Base-by-base conservation (phyloP, 2,113 vertebrate genomes). In the Hippocampus abdominalis region DNA sequence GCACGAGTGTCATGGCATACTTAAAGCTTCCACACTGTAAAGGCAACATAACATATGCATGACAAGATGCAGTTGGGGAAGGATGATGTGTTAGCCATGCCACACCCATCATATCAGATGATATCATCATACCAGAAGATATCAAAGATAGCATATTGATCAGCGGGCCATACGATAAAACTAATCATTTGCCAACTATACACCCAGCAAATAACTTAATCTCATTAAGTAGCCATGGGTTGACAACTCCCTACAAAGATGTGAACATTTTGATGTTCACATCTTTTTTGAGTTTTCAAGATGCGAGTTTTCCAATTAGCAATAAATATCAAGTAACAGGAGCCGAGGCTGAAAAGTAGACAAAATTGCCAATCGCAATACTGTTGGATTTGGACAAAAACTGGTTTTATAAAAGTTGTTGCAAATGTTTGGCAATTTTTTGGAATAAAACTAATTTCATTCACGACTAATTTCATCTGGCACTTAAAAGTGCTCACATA, bases 1-100 rank as follows among this genome's bases (percentile, higher is more conserved):
- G 73, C 80, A 69, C 69, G 53, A 13, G 76, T 69, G 48, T 64
- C 63, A 72, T 71, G 57, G 75, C 66, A 75, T 71, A 76, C 20
- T 78, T 73, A 68, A 29, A 82, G 77, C 75, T 85, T 79, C 77
- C 78, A 81, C 53, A 78, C 74, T 7, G 48, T 29, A 76, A 81
- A 75, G 13, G 59, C 21, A 56, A 25, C 40, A 64, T 67, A 56
- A 25, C 40, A 64, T 67, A 53, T 54, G 8, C 13, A 49, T 7
- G 15, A 8, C 42, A 54, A 67, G 54, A 51, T 81, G 73, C 81
- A 80, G 18, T 61, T 68, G 54, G 12, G 39, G 66, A 27, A 48
- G 57, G 66, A 15, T 23, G 15, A 20, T 42, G 29, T 63, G 20
- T 57, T 27, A 25, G 23, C 56, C 48, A 21, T 51, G 27, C 27